Base-by-base conservation (phyloP, 2,113 vertebrate species). In the Podarcis muralis region DNA sequence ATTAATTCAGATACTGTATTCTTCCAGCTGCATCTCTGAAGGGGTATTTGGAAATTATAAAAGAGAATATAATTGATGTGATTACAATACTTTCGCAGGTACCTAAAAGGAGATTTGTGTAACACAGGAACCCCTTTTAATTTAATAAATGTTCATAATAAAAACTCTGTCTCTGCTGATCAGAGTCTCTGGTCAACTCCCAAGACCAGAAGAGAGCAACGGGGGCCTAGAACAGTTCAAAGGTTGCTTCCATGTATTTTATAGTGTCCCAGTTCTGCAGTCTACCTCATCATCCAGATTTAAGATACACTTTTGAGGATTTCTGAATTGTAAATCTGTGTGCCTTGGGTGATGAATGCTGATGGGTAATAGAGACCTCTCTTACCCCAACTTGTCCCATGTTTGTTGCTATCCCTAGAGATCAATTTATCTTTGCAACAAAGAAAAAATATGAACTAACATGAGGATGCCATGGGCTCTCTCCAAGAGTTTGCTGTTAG, bases 381-480 rank as follows among this genome's bases (percentile, higher is more conserved):
- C 7, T n/a, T 27, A 72, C 48, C 57, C 30, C 71, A 43, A 20
- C n/a, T 82, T 8, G 78, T 88, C 30, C 20, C 23, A 62, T 6
- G 74, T 6, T 71, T 78, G 35, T 32, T 25, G 69, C 57, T 12
- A 53, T 71, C 27, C 12, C 0, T 2, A 32, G 18, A 40, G 76
- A 69, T 78, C 32, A n/a, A 23, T 12, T 2, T 0, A 1, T 30
- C 40, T 7, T 30, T 43, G 62, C n/a, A 86, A 48, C 0, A 30
- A 87, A 89, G 43, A 57, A 23, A 40, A 86, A 77, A 25, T 3
- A n/a, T 57, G 76, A 89, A 97, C 98, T 99, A 92, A 99, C 99
- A 99, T 99, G 92, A 99, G 98, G 96, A 99, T 99, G 94, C 99
- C 98, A 25, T 99, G 98, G 18, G 99, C 99, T 90, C 99, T 97